These are phyloP conservation scores for Jaculus jaculus DNA, from an alignment of 2,113 vertebrate genomes.

Conservation along the genomic window DNA sequence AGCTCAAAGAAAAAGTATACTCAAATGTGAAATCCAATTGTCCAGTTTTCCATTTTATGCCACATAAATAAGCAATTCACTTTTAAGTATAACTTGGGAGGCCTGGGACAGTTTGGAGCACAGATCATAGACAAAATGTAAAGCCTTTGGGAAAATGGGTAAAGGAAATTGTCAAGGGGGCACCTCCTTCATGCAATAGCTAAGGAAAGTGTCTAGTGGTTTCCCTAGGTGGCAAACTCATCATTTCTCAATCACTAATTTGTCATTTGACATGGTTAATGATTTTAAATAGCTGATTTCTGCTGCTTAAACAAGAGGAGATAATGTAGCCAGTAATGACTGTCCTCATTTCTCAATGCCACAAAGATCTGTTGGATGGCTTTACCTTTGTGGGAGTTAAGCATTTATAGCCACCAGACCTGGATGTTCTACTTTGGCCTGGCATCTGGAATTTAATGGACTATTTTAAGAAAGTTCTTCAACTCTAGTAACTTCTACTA, in stretches of 20 bases:
- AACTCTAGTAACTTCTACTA: not conserved
- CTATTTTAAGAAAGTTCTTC: conserved; percentile 5
- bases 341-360: not conserved
- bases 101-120: not conserved
- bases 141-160: not conserved
- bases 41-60: not conserved
- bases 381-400: not conserved
- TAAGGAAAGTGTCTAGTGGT: not conserved
- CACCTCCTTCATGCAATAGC: not conserved
- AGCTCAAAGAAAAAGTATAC: not conserved
- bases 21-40: not conserved
- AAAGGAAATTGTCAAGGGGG: not conserved
- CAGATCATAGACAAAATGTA: not conserved
- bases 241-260: not conserved
- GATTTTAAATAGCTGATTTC: conserved; percentile 11
- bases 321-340: not conserved
- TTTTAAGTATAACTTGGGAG: not conserved
- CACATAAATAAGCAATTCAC: not conserved
- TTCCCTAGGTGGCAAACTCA: not conserved
- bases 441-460: not conserved
- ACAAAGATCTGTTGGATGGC: not conserved
- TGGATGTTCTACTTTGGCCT: not conserved
- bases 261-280: not conserved
- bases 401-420: not conserved
- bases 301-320: conserved; percentile 38